phyloP scores from a whole-genome alignment of 2,797 vertebrate genomes.

The Adelosebastes latens region DNA sequence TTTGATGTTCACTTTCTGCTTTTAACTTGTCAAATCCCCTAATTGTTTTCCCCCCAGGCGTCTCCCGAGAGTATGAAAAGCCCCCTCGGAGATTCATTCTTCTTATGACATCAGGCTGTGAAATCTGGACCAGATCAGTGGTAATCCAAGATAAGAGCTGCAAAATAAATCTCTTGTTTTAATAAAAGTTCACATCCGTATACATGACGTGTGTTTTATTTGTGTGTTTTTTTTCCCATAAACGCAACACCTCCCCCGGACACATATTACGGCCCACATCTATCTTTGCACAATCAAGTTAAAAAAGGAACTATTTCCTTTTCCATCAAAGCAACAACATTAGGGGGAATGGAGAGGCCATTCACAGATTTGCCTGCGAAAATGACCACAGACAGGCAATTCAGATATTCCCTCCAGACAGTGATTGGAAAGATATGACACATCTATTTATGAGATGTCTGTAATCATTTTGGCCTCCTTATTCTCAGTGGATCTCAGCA shows the following conservation, averaged over 20 bases:
- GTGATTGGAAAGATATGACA: slow-evolving; percentile 60
- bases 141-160: not conserved
- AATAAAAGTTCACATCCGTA: not conserved
- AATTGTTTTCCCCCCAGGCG: not conserved
- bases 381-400: slow-evolving; percentile 45
- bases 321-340: slow-evolving; percentile 28
- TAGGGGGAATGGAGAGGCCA: not conserved
- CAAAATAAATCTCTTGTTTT: slow-evolving; percentile 3
- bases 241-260: not conserved
- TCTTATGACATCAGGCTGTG: not conserved
- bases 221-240: not conserved
- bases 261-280: not conserved
- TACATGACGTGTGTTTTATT: not conserved
- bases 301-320: slow-evolving; percentile 33
- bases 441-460: slow-evolving; percentile 62
- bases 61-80: not conserved
- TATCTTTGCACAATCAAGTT: slow-evolving; percentile 9
- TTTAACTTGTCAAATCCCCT: slow-evolving; percentile 3
- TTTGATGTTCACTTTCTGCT: slow-evolving; percentile 10
- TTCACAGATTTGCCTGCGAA: slow-evolving; percentile 28
- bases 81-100: not conserved
- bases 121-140: not conserved
- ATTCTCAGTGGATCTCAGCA: slow-evolving; percentile 26
- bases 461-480: slow-evolving; percentile 52
- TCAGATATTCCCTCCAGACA: slow-evolving; percentile 40